Evolutionary conservation across 2,113 vertebrate genomes (phyloP).

Genomic region (Cryptomyrus ogoouensis): DNA sequence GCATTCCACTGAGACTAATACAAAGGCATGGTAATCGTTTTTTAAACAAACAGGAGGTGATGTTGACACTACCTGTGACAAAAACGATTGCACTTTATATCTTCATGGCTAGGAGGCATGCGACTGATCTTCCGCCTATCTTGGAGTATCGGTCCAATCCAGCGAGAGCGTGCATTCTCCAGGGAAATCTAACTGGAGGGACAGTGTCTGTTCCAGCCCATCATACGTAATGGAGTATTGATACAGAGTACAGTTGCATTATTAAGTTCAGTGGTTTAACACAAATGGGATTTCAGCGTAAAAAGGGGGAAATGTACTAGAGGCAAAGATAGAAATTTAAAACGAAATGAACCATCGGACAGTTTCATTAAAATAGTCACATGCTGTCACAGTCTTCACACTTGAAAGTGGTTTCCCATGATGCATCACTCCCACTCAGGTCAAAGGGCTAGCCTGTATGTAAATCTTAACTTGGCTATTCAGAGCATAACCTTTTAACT

Average conservation of each 20-base stretch:
- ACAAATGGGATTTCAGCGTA: neutral
- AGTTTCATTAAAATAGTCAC: neutral
- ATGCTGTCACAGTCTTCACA: neutral
- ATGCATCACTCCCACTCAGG: neutral
- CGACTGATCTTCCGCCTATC: slow-evolving; percentile 39
- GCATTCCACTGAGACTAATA: neutral
- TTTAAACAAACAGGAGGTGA: neutral
- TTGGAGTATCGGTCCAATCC: slow-evolving; percentile 34
- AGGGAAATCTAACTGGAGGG: slow-evolving; percentile 28
- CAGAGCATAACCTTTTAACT: neutral
- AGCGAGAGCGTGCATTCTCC: slow-evolving; percentile 30
- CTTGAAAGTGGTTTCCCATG: neutral
- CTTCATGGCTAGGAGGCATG: slow-evolving; percentile 10
- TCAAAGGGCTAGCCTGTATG: neutral
- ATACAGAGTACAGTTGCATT: slow-evolving; percentile 19
- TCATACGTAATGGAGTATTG: slow-evolving; percentile 31
- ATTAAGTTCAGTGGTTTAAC: neutral
- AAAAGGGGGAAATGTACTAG: too few species aligned
- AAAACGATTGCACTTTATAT: slow-evolving; percentile 30
- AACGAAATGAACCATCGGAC: slow-evolving; percentile 1
- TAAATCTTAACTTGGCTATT: neutral
- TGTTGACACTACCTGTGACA: slow-evolving; percentile 7
- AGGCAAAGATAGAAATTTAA: neutral
- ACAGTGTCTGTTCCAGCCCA: slow-evolving; percentile 19
- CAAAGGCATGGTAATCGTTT: neutral